Conservation (phyloP, 2,113 vertebrate species). For the Stegostoma tigrinum region DNA sequence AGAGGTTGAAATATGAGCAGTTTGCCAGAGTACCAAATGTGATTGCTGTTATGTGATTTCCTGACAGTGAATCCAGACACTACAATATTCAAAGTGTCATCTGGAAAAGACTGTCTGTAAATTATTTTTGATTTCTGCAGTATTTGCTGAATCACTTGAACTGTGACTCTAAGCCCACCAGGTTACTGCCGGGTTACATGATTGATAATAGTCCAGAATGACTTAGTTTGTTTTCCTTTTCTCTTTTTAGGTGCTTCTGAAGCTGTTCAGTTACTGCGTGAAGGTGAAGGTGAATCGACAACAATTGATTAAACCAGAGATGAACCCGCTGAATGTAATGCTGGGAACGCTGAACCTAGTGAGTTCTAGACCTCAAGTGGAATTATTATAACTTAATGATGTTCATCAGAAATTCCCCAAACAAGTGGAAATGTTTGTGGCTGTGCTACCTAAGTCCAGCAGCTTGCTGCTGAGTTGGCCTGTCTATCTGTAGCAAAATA, state of each 20-base stretch:
- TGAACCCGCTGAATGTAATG: slow-evolving; percentile 98
- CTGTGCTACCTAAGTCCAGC: background rate
- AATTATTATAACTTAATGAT: background rate
- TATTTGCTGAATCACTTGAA: background rate
- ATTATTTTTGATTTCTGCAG: background rate
- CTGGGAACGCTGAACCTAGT: slow-evolving; percentile 94
- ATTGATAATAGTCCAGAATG: background rate
- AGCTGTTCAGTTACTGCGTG: slow-evolving; percentile 94
- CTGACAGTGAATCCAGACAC: background rate
- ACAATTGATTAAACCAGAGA: slow-evolving; percentile 89
- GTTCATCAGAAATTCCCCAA: background rate
- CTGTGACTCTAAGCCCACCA: background rate
- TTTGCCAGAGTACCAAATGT: background rate
- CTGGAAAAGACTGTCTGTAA: background rate
- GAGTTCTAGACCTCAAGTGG: slow-evolving; percentile 40
- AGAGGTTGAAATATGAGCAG: background rate
- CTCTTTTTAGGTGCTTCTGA: slow-evolving; percentile 75
- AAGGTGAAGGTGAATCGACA: slow-evolving; percentile 96
- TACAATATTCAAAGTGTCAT: background rate
- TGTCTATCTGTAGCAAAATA: background rate
- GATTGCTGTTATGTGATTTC: background rate
- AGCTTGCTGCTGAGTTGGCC: background rate
- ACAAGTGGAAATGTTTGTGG: background rate
- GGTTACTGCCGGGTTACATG: background rate
- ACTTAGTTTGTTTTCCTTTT: background rate